Percentiles rank a stretch among this genome's conserved stretches.
These are phyloP conservation scores for Todiramphus saurophagus DNA, from an alignment of 2,113 vertebrate species.

Conservation along the genomic window DNA sequence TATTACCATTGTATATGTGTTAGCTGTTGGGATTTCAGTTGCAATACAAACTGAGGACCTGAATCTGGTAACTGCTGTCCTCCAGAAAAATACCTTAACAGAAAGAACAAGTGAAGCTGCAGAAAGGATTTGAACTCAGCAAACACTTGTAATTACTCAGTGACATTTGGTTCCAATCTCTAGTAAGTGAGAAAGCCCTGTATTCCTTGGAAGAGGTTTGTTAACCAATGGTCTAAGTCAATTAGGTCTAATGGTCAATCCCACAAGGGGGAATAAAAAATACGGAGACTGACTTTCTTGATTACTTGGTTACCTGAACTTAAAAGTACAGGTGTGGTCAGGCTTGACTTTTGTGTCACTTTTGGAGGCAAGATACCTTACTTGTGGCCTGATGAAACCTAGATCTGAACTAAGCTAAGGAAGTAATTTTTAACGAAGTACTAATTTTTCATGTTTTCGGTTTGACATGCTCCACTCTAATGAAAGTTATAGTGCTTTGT, in stretches of 20 bases:
- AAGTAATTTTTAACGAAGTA: not conserved
- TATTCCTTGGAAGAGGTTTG: too few species aligned
- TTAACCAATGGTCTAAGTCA: too few species aligned
- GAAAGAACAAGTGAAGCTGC: not conserved
- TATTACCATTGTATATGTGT: not conserved
- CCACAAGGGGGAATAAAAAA: not conserved
- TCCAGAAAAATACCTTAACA: not conserved
- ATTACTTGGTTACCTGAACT: not conserved
- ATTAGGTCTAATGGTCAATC: not conserved
- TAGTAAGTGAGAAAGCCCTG: not conserved
- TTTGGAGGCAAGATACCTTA: not conserved
- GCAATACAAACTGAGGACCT: not conserved
- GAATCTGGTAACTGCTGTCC: not conserved
- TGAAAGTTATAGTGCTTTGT: not conserved
- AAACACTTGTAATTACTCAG: not conserved
- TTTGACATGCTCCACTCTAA: not conserved
- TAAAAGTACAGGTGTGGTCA: not conserved
- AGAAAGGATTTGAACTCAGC: not conserved
- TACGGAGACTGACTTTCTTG: not conserved
- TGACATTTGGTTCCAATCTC: not conserved
- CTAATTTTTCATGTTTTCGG: not conserved
- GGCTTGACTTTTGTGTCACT: not conserved
- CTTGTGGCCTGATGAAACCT: not conserved
- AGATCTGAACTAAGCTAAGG: not conserved
- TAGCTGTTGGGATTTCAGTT: not conserved